Conservation (phyloP, 2,797 vertebrate species). For the Phrynocephalus guinanensis region DNA sequence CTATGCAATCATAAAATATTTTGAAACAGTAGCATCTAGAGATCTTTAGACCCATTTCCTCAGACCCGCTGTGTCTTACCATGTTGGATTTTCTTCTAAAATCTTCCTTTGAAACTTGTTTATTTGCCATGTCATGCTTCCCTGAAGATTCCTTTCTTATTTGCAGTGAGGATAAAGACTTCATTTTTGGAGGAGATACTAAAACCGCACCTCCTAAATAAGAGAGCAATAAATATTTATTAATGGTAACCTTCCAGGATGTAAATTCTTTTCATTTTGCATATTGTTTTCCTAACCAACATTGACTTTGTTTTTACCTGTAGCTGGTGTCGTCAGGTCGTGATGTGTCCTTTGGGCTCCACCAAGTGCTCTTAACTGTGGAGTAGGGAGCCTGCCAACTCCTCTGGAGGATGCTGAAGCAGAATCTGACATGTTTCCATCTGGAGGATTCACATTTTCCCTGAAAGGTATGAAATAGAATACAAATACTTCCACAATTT, state of each 20-base stretch:
- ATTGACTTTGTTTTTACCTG: slow-evolving; percentile 76
- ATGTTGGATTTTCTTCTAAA: slow-evolving; percentile 55
- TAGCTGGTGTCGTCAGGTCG: slow-evolving; percentile 80
- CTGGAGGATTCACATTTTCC: slow-evolving; percentile 57
- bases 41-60: background rate
- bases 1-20: background rate
- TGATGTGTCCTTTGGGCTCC: slow-evolving; percentile 79
- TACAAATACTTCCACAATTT: slow-evolving; percentile 5
- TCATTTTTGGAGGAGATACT: slow-evolving; percentile 80
- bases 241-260: slow-evolving; percentile 20
- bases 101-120: slow-evolving; percentile 56
- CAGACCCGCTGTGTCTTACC: slow-evolving; percentile 64
- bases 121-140: slow-evolving; percentile 63
- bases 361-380: slow-evolving; percentile 74
- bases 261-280: background rate
- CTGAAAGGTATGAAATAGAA: slow-evolving; percentile 54
- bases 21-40: background rate
- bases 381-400: slow-evolving; percentile 80
- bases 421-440: slow-evolving; percentile 57
- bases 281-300: background rate
- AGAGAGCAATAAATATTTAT: slow-evolving; percentile 22
- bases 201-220: slow-evolving; percentile 81
- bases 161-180: slow-evolving; percentile 63
- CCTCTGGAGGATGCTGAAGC: slow-evolving; percentile 69
- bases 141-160: slow-evolving; percentile 63